These are phyloP conservation scores for Tachina fera DNA, from an alignment of 2,888 invertebrate species.

Conservation along the genomic window DNA sequence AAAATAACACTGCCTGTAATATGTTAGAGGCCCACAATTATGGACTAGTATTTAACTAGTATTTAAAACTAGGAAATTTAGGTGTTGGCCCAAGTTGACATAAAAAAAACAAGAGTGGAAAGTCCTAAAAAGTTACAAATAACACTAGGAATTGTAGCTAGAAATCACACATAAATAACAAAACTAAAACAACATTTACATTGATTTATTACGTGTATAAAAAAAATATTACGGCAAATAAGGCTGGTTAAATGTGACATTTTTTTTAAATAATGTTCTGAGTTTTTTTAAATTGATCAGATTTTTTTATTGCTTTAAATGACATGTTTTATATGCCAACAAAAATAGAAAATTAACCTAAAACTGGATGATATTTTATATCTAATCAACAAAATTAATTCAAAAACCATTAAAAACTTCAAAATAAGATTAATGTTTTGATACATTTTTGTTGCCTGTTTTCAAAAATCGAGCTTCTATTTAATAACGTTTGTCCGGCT, in stretches of 20 bases:
- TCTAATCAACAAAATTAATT: conserved; percentile 15
- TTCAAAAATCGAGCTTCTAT: not conserved
- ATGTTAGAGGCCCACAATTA: conserved; percentile 50
- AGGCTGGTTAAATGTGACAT: too few species aligned
- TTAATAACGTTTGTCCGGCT: not conserved
- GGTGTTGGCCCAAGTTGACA: conserved; percentile 55
- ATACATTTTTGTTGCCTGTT: conserved; percentile 43
- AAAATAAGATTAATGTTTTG: conserved; percentile 64
- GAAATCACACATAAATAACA: not conserved
- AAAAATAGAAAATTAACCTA: not conserved
- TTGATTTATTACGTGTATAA: too few species aligned
- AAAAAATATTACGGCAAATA: too few species aligned
- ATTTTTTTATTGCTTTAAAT: not conserved
- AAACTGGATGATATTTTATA: not conserved
- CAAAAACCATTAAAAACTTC: conserved; percentile 9
- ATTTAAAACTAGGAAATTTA: conserved; percentile 59
- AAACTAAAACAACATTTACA: not conserved
- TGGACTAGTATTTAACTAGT: conserved; percentile 62
- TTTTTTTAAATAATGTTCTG: too few species aligned
- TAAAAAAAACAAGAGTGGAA: conserved; percentile 18
- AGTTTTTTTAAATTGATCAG: not conserved
- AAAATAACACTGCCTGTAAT: conserved; percentile 24
- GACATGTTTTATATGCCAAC: not conserved
- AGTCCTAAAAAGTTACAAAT: not conserved
- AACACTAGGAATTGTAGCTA: too few species aligned